These are phyloP conservation scores for Eilema sororculum DNA, from an alignment of 2,888 invertebrate genomes.

Conservation along the genomic window DNA sequence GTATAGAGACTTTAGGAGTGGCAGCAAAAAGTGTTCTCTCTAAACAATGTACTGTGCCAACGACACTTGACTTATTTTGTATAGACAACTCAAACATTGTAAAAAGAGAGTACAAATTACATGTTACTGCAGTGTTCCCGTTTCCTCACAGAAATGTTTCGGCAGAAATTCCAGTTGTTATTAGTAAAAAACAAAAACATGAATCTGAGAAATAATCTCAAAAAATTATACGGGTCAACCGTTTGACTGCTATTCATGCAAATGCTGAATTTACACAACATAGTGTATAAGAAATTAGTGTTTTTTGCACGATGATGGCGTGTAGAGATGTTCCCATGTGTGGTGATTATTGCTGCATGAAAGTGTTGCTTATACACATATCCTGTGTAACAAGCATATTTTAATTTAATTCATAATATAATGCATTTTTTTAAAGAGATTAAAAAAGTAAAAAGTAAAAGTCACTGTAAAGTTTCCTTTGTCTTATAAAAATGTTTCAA, in stretches of 20 bases:
- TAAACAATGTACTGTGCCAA: slow-evolving; percentile 30
- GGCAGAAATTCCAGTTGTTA: slow-evolving; percentile 47
- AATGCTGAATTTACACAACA: no score
- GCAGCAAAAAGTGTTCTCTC: slow-evolving; percentile 35
- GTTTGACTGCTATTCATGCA: neutral
- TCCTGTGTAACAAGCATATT: no score
- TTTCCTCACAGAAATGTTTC: slow-evolving; percentile 46
- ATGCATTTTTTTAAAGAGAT: no score
- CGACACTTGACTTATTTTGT: slow-evolving; percentile 36
- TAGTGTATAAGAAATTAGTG: no score
- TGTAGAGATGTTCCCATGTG: no score
- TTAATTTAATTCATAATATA: no score
- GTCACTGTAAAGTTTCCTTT: slow-evolving; percentile 50
- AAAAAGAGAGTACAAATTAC: slow-evolving; percentile 40
- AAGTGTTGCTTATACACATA: slow-evolving; percentile 34
- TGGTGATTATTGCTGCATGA: slow-evolving; percentile 9
- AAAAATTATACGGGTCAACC: no score
- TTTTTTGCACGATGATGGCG: no score
- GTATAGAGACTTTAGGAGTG: slow-evolving; percentile 23
- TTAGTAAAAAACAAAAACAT: slow-evolving; percentile 24
- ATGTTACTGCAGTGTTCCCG: slow-evolving; percentile 45
- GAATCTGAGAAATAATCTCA: neutral
- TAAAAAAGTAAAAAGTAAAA: slow-evolving; percentile 43
- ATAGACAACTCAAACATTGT: slow-evolving; percentile 46
- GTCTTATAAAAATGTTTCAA: slow-evolving; percentile 44